Evolutionary conservation across 2,888 invertebrate genomes (phyloP).

Genomic region (Sinhomidia bicolor): DNA sequence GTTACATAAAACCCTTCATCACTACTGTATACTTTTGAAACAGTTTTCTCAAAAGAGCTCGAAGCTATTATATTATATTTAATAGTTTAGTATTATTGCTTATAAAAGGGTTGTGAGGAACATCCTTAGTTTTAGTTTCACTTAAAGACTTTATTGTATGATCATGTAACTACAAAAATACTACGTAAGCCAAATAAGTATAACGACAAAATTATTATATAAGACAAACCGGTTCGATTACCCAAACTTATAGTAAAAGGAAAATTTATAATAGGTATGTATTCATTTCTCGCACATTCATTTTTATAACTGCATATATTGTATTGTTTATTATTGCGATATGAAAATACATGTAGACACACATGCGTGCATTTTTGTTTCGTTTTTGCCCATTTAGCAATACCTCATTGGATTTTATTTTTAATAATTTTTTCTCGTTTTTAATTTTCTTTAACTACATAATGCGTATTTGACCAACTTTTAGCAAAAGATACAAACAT

Average conservation of each 20-base stretch:
- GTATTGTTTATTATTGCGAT: too few species aligned
- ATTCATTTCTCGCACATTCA: too few species aligned
- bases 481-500: background rate
- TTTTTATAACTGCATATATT: too few species aligned
- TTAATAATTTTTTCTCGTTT: background rate
- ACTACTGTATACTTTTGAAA: background rate
- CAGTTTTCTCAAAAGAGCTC: too few species aligned
- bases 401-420: background rate
- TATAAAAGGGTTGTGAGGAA: background rate
- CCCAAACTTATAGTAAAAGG: background rate
- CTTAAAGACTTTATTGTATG: background rate
- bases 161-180: background rate
- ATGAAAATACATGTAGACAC: too few species aligned
- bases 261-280: background rate
- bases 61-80: background rate
- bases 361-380: background rate
- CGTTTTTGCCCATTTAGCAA: background rate
- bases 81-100: background rate
- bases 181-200: background rate
- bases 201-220: background rate
- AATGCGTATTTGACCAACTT: background rate
- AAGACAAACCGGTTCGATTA: background rate
- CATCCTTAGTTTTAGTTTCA: conserved; percentile 15
- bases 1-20: conserved; percentile 20
- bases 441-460: background rate